These are phyloP conservation scores for Clytia hemisphaerica DNA, from an alignment of 30 jellyfish, hydroid and myxozoan genomes.

Conservation along the genomic window DNA sequence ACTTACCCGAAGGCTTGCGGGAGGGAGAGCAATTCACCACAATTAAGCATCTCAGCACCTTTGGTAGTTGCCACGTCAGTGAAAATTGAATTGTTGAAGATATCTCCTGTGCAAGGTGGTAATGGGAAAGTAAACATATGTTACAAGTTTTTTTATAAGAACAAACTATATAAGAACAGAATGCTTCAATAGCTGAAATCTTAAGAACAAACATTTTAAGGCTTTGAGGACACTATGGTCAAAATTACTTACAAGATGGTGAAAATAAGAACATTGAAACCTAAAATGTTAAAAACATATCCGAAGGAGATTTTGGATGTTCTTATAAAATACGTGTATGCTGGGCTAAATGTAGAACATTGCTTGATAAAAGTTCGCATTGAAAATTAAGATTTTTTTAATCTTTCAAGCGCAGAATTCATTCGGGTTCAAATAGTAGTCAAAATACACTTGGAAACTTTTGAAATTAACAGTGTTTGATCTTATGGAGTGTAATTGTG, in stretches of 20 bases:
- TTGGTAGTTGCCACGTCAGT: constrained; percentile 56
- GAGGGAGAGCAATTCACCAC: constrained; percentile 70
- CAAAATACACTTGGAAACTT: too few relatives aligned
- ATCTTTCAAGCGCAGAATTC: too few relatives aligned
- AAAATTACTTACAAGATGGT: not conserved
- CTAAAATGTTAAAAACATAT: not conserved
- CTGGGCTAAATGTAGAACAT: too few relatives aligned
- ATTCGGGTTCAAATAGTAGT: too few relatives aligned
- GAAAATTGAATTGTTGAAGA: constrained; percentile 2
- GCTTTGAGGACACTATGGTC: too few relatives aligned
- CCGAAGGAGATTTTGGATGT: not conserved
- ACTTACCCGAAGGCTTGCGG: constrained; percentile 95
- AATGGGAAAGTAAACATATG: too few relatives aligned
- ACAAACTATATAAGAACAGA: too few relatives aligned
- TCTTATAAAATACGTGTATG: not conserved
- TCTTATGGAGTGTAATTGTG: not conserved
- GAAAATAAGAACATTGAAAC: not conserved
- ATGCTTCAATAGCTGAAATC: too few relatives aligned
- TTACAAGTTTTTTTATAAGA: too few relatives aligned
- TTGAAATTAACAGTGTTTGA: too few relatives aligned
- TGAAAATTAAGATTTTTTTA: not conserved
- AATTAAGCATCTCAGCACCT: constrained; percentile 68
- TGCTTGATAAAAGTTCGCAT: not conserved
- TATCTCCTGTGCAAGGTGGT: constrained; percentile 13
- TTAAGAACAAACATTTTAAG: too few relatives aligned